Conservation (phyloP, 2,113 vertebrate genomes). For the Dromas ardeola region DNA sequence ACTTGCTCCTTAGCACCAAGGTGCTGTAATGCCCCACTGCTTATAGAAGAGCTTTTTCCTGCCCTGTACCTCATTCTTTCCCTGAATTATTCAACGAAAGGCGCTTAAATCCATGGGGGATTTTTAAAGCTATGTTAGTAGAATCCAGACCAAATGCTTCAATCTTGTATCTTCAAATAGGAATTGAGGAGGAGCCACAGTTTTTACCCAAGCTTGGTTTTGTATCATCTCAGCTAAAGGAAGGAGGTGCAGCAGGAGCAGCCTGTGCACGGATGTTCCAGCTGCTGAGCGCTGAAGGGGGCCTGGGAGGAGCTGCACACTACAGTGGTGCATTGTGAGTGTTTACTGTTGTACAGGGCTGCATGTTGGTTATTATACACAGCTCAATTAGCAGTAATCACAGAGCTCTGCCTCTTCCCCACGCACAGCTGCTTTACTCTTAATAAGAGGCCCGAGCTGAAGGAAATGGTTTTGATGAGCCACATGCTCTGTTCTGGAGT, state of each 20-base stretch:
- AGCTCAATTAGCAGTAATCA: not conserved
- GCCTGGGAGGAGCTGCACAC: accelerated
- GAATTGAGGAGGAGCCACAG: accelerated
- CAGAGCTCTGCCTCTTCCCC: not conserved
- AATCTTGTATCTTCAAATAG: accelerated
- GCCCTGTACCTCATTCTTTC: not conserved
- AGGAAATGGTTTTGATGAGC: not conserved
- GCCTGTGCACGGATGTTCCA: not conserved
- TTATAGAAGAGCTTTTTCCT: accelerated
- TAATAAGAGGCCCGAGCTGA: not conserved
- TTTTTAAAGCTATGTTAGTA: not conserved
- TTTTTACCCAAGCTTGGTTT: accelerated
- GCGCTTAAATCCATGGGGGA: not conserved
- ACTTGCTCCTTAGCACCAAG: accelerated
- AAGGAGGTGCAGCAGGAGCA: not conserved
- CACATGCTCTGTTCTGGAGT: not conserved
- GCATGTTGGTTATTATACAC: not conserved
- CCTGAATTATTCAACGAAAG: not conserved
- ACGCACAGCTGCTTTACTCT: not conserved
- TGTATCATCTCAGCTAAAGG: not conserved
- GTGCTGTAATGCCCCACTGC: accelerated
- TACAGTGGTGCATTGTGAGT: accelerated
- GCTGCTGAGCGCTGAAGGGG: not conserved
- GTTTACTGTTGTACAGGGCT: not conserved
- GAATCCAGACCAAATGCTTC: not conserved